Conservation (phyloP, 2,113 vertebrate genomes). For the Leucosticte australis region DNA sequence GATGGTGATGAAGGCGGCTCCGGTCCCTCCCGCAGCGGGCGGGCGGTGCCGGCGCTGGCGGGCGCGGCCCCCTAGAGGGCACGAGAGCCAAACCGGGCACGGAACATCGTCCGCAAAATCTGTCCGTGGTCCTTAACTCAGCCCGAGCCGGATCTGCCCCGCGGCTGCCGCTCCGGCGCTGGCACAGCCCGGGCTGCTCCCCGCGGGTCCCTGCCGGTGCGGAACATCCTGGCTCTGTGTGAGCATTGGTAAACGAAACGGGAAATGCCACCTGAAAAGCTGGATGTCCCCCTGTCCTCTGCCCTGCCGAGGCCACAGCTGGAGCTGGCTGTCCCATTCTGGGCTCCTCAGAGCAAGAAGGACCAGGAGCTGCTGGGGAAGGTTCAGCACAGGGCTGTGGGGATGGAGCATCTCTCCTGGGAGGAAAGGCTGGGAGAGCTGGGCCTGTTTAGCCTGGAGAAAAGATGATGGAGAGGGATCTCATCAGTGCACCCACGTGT, state of each 20-base stretch:
- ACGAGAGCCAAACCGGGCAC: not conserved
- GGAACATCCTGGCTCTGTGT: accelerated
- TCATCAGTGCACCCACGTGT: accelerated
- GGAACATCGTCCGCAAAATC: not conserved
- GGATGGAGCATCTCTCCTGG: not conserved
- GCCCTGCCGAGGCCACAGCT: not conserved
- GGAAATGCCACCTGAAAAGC: not conserved
- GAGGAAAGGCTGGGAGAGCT: not conserved
- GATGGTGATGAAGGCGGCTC: not conserved
- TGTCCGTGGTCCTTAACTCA: constrained; percentile 40
- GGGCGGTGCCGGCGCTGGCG: not conserved
- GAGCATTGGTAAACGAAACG: not conserved
- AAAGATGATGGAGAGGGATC: too few relatives aligned
- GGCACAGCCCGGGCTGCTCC: accelerated
- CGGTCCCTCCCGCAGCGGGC: not conserved
- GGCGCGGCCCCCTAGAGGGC: constrained; percentile 46
- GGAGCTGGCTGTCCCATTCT: not conserved
- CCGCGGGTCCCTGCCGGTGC: accelerated
- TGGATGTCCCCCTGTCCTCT: not conserved
- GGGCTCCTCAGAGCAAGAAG: not conserved
- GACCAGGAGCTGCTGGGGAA: not conserved
- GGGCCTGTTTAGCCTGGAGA: not conserved
- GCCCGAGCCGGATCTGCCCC: accelerated
- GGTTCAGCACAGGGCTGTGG: accelerated
- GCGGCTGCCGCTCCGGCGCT: accelerated